Evolutionary conservation across 92 coral and sea anemone genomes (phyloP), one percentile per base, ranked within the genome.

Genomic region (Palythoa grandiflora): DNA sequence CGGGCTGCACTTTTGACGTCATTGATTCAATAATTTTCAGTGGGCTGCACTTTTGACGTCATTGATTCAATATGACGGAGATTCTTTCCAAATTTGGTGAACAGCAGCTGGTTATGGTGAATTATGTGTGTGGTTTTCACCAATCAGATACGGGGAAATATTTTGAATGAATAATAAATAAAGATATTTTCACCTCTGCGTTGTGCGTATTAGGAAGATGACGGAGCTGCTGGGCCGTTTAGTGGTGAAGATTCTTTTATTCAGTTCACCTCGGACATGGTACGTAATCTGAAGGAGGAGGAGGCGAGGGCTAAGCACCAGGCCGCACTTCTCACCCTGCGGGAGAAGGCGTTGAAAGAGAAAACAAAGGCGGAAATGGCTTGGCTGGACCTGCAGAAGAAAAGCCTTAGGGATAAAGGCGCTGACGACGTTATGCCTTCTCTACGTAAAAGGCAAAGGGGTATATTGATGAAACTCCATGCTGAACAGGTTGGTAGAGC

Each of bases 381-480:
- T 68, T 97, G 99, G 98, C 92, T 97, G 80, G 96, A 95, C 86
- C 91, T 93, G 57, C 95, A 95, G 92, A 97, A 95, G 93, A 93
- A 91, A 86, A 92, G 94, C 65, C 92, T 93, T 63, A 93, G 98
- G 28, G 98, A 95, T 84, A 97, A 97, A 65, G 98, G 98, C 17
- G 93, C 97, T 48, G 99, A 97, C 88, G 99, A 97, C 89, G 98
- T 94, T 78, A 97, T 97, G 99, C 99, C 99, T 37, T 97, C 98
- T 13, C 87, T 97, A 38, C 92, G 96, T 52, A 97, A 97, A 75
- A 96, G 98, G 0, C 96, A 95, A 83, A 89, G 99, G 61, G 99
- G 98, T 53, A 95, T 97, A 28, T 85, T 90, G 40, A 92, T 96
- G 98, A 91, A 93, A 72, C 93, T 92, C 4, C 95, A 97, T 83